phyloP scores from a whole-genome alignment of 2,888 invertebrate genomes.

The Macrophya alboannulata region DNA sequence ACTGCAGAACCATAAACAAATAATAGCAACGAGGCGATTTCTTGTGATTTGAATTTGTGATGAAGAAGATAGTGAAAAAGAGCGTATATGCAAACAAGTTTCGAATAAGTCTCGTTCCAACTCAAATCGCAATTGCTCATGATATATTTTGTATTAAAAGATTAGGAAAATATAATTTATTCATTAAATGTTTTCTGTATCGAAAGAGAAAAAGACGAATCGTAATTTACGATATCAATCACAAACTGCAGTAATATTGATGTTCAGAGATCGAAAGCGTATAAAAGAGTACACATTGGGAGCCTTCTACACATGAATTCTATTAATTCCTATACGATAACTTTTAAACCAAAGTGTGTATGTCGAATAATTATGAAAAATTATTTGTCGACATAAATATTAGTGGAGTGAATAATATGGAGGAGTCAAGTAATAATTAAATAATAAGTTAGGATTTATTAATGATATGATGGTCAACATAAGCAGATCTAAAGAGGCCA shows the following conservation, averaged over 20 bases:
- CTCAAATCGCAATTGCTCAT: background rate
- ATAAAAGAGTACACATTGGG: background rate
- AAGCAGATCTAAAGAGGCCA: conserved; percentile 44
- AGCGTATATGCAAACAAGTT: background rate
- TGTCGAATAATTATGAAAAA: background rate
- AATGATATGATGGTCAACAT: background rate
- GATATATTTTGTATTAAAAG: background rate
- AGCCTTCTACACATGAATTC: background rate
- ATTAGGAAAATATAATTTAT: background rate
- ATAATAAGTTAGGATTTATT: conserved; percentile 39
- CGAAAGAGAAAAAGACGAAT: background rate
- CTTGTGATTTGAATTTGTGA: background rate
- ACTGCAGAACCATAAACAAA: conserved; percentile 13
- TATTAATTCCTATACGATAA: background rate
- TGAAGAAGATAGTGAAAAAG: background rate
- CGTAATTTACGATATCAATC: background rate
- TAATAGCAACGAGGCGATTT: background rate
- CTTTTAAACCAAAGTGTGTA: background rate
- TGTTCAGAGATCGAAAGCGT: background rate
- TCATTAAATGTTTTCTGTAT: background rate
- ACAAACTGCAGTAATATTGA: background rate
- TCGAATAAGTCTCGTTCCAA: background rate
- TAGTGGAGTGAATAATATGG: conserved; percentile 1
- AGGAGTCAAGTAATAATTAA: background rate
- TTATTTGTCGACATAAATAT: background rate